Base-by-base conservation (phyloP, 2,113 vertebrate genomes). In the Mesocricetus auratus region DNA sequence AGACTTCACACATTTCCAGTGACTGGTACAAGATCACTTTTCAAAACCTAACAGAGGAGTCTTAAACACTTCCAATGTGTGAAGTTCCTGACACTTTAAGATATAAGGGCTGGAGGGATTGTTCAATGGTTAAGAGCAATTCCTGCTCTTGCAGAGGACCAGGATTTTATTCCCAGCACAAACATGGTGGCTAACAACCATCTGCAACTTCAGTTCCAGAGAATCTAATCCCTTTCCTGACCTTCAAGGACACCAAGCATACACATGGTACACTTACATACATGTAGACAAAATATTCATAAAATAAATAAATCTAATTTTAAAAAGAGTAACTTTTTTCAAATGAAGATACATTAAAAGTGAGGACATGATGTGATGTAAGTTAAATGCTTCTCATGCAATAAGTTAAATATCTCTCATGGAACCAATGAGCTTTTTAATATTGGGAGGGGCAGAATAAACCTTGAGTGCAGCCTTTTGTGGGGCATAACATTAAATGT, bases 401-500 rank as follows among this genome's bases (percentile, higher is more conserved):
- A 69, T 64, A 75, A 64, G 26, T 85, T 66, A 96, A 93, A 10
- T 64, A 31, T 73, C 77, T 42, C 83, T 90, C 10, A 13, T 33
- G 24, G 62, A 71, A 69, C 15, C 68, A 83, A 60, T 47, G 31
- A 93, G 69, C 29, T 33, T 42, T 60, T 66, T 86, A 64, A 83
- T 81, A 39, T 3, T 3, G 31, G 24, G 74, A 94, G 68, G 22
- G 75, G 75, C 12, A 29, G 16, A 85, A 85, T 50, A 7, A 11
- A 16, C 11, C 45, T 22, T 78, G 6, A 1, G 8, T 17, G 24
- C 39, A 75, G 47, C 82, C 56, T 82, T 47, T 42, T 89, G 62
- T 86, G 56, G n/a, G n/a, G 78, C 64, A 22, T 5, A 86, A 56
- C 79, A 86, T 91, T 58, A 93, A 93, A 79, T 94, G 86, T 62